Conservation (phyloP, 2,888 invertebrate species). For the Epistrophella euchroma region DNA sequence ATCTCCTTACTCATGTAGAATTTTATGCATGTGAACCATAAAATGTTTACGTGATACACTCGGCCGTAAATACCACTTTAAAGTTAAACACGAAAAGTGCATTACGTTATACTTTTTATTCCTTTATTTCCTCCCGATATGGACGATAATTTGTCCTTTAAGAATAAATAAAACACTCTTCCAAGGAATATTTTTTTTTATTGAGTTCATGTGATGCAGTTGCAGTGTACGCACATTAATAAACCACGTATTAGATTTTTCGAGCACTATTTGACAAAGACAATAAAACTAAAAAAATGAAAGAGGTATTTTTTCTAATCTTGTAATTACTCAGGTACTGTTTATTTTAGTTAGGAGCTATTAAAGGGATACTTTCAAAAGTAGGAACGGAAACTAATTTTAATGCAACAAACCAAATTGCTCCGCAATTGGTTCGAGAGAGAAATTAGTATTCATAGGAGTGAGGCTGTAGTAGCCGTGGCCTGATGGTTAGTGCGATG, state of each 20-base stretch:
- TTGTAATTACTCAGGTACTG: background rate
- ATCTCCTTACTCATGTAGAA: conserved; percentile 45
- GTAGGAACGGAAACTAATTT: too few species aligned
- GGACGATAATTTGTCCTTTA: conserved; percentile 62
- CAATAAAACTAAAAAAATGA: background rate
- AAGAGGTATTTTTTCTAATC: background rate
- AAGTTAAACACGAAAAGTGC: conserved; percentile 73
- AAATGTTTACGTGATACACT: conserved; percentile 73
- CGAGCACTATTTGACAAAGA: conserved; percentile 31
- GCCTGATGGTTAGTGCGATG: too few species aligned
- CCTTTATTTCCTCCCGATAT: conserved; percentile 33
- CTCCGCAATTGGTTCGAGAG: too few species aligned
- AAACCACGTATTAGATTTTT: conserved; percentile 50
- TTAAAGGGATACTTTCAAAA: too few species aligned
- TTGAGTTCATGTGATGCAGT: conserved; percentile 62
- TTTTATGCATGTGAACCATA: conserved; percentile 69
- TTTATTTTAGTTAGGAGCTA: too few species aligned
- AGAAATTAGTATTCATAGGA: too few species aligned
- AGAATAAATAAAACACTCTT: conserved; percentile 49
- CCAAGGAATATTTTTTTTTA: conserved; percentile 62
- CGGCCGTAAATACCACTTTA: conserved; percentile 74
- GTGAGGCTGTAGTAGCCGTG: too few species aligned
- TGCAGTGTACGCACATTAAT: conserved; percentile 42
- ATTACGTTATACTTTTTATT: conserved; percentile 44
- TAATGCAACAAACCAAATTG: too few species aligned